phyloP scores from a whole-genome alignment of 2,113 vertebrate species.

The Zosterops borbonicus region DNA sequence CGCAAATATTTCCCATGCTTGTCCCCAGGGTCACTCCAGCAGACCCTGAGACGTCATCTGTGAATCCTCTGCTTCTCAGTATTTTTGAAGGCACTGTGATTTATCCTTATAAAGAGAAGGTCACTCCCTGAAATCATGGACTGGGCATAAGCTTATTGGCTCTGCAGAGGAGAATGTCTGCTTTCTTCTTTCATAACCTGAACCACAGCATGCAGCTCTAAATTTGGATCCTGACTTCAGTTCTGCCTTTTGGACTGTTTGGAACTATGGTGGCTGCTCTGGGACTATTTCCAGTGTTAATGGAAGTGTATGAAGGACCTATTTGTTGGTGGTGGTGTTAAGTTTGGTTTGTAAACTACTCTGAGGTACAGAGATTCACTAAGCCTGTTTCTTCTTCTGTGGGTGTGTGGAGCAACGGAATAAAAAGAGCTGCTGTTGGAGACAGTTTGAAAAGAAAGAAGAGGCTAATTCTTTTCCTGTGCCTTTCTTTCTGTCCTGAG shows the following conservation, averaged over 20 bases:
- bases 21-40: not conserved
- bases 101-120: not conserved
- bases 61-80: not conserved
- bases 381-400: not conserved
- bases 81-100: not conserved
- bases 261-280: not conserved
- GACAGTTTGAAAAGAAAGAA: not conserved
- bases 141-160: not conserved
- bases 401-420: not conserved
- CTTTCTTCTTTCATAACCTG: slow-evolving; percentile 9
- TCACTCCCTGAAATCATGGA: not conserved
- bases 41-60: not conserved
- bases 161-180: not conserved
- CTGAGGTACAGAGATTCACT: not conserved
- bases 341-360: slow-evolving; percentile 28
- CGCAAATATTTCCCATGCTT: not conserved
- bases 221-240: slow-evolving; percentile 23
- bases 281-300: slow-evolving; percentile 28
- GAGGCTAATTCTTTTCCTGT: not conserved
- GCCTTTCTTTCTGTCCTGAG: not conserved
- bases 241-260: slow-evolving; percentile 13
- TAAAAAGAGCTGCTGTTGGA: not conserved
- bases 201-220: not conserved
- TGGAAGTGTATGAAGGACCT: slow-evolving; percentile 21
- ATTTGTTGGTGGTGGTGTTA: not conserved